Evolutionary conservation across 2,113 vertebrate genomes (phyloP).

Genomic region (Garra rufa): DNA sequence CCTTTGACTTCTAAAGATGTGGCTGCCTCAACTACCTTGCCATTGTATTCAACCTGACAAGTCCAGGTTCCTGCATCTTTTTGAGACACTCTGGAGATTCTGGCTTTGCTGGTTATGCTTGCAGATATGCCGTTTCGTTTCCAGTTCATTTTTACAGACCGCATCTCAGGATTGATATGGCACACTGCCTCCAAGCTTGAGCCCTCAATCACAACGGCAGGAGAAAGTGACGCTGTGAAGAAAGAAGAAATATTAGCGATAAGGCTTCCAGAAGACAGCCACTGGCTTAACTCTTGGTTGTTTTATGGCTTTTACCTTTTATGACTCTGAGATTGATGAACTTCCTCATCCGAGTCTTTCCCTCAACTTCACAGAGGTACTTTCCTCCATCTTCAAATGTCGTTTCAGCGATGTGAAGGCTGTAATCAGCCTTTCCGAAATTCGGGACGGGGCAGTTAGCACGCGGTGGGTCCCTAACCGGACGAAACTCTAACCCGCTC

Average conservation of each 20-base stretch:
- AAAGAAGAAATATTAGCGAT: background rate
- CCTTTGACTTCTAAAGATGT: slow-evolving; percentile 67
- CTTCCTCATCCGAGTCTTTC: fast-evolving
- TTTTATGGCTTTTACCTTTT: slow-evolving; percentile 62
- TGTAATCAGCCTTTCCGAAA: slow-evolving; percentile 63
- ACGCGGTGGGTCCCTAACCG: slow-evolving; percentile 44
- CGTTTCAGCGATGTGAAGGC: slow-evolving; percentile 64
- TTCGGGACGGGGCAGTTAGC: slow-evolving; percentile 55
- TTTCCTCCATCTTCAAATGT: slow-evolving; percentile 66
- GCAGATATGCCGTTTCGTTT: slow-evolving; percentile 51
- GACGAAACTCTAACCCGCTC: slow-evolving; percentile 69
- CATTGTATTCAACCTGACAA: slow-evolving; percentile 55
- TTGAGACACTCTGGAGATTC: background rate
- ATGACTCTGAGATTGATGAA: slow-evolving; percentile 68
- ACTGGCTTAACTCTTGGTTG: background rate
- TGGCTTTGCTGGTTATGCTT: fast-evolving
- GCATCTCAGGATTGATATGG: slow-evolving; percentile 52
- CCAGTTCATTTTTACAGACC: slow-evolving; percentile 46
- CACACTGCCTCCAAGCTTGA: slow-evolving; percentile 55
- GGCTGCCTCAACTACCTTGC: slow-evolving; percentile 36
- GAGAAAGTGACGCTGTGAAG: slow-evolving; percentile 64
- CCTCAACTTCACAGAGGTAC: slow-evolving; percentile 64
- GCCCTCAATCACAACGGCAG: slow-evolving; percentile 55
- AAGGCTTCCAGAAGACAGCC: background rate
- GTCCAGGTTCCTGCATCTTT: slow-evolving; percentile 69